phyloP scores from a whole-genome alignment of 2,113 vertebrate genomes.

The Actenoides hombroni region DNA sequence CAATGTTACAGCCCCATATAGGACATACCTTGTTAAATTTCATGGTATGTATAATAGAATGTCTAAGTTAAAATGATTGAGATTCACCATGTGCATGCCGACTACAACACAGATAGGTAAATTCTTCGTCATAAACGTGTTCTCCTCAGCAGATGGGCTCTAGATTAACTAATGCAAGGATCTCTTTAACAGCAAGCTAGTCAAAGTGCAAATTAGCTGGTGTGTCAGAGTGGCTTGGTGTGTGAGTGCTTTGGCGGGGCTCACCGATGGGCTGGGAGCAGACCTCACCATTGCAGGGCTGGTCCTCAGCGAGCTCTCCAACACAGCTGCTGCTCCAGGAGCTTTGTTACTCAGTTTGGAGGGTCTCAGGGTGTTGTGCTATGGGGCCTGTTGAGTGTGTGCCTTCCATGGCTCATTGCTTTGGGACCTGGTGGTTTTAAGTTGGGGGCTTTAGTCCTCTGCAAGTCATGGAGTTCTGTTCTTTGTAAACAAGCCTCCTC shows the following conservation, averaged over 20 bases:
- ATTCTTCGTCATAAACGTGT: neutral
- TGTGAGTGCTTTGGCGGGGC: neutral
- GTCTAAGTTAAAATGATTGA: neutral
- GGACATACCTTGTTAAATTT: slow-evolving; percentile 51
- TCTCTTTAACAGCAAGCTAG: neutral
- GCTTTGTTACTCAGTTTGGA: rapidly evolving
- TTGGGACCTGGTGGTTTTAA: neutral
- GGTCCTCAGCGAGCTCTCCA: neutral
- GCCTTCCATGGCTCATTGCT: rapidly evolving
- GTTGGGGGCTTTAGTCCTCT: neutral
- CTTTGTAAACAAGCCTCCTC: neutral
- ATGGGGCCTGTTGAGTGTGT: rapidly evolving
- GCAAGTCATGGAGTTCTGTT: neutral
- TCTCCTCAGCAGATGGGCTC: neutral
- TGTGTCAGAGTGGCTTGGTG: neutral
- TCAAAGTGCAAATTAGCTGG: neutral
- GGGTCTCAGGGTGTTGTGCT: rapidly evolving
- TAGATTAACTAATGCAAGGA: neutral
- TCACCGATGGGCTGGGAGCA: neutral
- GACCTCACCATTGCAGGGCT: rapidly evolving
- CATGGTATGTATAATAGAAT: neutral
- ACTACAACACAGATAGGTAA: neutral
- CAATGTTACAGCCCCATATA: neutral
- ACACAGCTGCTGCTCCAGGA: neutral
- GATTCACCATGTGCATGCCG: neutral